Percentiles rank a stretch among this genome's conserved stretches.
Evolutionary conservation across 2,113 vertebrate species (phyloP).

Genomic region (Vimba vimba): DNA sequence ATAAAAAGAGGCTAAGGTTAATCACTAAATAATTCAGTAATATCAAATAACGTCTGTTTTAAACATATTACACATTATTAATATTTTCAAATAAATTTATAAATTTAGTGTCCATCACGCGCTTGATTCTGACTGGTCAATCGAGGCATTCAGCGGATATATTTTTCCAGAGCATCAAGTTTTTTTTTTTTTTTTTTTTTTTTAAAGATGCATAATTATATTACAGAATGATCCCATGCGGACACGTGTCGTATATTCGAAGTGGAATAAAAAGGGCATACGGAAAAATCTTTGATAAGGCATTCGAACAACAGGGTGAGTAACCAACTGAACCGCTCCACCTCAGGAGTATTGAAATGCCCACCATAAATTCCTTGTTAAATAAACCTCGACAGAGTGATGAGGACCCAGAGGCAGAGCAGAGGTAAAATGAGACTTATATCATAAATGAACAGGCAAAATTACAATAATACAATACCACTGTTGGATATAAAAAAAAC

Average conservation of each 20-base stretch:
- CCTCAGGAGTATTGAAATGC: too few relatives aligned
- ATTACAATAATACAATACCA: not conserved
- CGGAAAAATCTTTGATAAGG: too few relatives aligned
- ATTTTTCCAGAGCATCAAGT: too few relatives aligned
- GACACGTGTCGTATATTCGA: too few relatives aligned
- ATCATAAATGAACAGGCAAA: not conserved
- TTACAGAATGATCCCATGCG: too few relatives aligned
- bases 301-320: too few relatives aligned
- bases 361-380: not conserved
- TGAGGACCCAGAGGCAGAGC: not conserved
- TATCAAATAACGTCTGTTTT: not conserved
- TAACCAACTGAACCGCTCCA: too few relatives aligned
- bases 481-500: constrained; percentile 35
- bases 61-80: not conserved
- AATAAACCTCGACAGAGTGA: not conserved
- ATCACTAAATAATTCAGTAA: not conserved
- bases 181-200: too few relatives aligned
- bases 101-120: not conserved
- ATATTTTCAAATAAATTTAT: not conserved
- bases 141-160: not conserved
- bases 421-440: not conserved
- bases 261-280: too few relatives aligned
- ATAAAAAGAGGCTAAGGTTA: not conserved
- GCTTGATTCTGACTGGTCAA: not conserved
- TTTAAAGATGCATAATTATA: too few relatives aligned